Base-by-base conservation (phyloP, 2,113 vertebrate genomes). In the Acanthisitta chloris region DNA sequence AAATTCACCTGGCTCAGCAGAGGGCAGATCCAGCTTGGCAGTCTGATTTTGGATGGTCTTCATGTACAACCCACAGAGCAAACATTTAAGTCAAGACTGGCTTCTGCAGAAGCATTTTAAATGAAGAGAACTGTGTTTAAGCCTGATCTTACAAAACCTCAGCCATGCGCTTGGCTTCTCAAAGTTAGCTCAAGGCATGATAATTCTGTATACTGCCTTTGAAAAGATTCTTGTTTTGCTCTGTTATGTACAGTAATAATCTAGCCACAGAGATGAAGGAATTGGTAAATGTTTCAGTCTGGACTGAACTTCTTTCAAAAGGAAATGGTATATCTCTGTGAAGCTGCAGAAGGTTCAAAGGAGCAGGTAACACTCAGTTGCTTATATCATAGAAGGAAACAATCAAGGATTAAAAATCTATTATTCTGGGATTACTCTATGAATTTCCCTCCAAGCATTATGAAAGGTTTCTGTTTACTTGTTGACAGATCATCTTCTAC, bases 331-430 rank as follows among this genome's bases (percentile, higher is more conserved):
- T 69, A 43, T 66, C 65, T 85, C 78, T 61, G 3, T 42, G 57
- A 91, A 81, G 38, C 20, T 76, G 57, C 40, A 70, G 52, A 87
- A 58, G 36, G 43, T 73, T 92, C 51, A 62, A 78, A 78, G 57
- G 66, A n/a, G 38, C 61, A 61, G 43, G 45, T 48, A 66, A 61
- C 31, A 42, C 40, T 59, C n/a, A 36, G 19, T 29, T 74, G 34
- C 43, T 84, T 76, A 34, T 89, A 57, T 94, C 84, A 90, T 62
- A 94, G 57, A 76, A 92, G 91, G 95, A 95, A 96, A 92, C 67
- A 72, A 70, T 15, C 48, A 72, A 59, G 77, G 91, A 90, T 93
- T 96, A 89, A 94, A 92, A 94, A 81, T 70, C 80, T 84, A 59
- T 93, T 90, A 81, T 96, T 81, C 38, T 84, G 29, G 57, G 51